Evolutionary conservation across 2,797 vertebrate genomes (phyloP).

Genomic region (Girardinus metallicus): DNA sequence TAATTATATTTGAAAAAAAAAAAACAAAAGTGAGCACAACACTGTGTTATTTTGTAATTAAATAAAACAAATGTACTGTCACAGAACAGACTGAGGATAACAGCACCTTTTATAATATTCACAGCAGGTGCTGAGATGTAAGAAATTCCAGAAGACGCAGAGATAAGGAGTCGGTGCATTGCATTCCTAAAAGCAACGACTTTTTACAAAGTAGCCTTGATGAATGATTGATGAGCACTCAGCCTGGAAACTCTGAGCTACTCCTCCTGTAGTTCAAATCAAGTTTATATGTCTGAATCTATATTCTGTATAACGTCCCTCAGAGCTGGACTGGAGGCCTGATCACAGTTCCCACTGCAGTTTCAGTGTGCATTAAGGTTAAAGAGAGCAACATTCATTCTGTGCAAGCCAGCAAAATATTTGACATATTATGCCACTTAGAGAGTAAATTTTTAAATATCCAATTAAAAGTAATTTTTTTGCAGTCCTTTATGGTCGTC

Average conservation of each 20-base stretch:
- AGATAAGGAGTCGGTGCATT: slow-evolving; percentile 11
- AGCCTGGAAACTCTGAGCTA: slow-evolving; percentile 19
- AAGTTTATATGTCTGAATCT: slow-evolving; percentile 16
- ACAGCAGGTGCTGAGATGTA: slow-evolving; percentile 8
- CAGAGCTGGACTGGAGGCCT: neutral
- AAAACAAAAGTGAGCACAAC: no score
- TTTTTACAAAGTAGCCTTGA: slow-evolving; percentile 21
- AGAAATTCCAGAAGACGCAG: slow-evolving; percentile 7
- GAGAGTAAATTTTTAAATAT: neutral
- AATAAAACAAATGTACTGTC: slow-evolving; percentile 43
- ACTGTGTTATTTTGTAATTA: slow-evolving; percentile 46
- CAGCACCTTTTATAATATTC: slow-evolving; percentile 25
- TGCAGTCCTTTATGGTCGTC: neutral
- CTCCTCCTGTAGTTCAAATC: slow-evolving; percentile 23
- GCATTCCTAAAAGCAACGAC: slow-evolving; percentile 16
- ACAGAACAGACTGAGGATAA: slow-evolving; percentile 15
- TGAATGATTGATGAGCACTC: slow-evolving; percentile 14
- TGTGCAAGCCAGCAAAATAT: neutral
- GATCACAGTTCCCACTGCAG: neutral
- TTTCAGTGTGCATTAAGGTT: neutral
- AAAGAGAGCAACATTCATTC: neutral
- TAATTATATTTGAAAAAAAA: slow-evolving; percentile 8
- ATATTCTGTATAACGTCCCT: slow-evolving; percentile 7
- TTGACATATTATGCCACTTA: neutral
- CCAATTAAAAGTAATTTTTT: neutral